Percentiles rank a stretch among this genome's conserved stretches.
These are phyloP conservation scores for Gavia stellata DNA, from an alignment of 2,113 vertebrate species.

Conservation along the genomic window DNA sequence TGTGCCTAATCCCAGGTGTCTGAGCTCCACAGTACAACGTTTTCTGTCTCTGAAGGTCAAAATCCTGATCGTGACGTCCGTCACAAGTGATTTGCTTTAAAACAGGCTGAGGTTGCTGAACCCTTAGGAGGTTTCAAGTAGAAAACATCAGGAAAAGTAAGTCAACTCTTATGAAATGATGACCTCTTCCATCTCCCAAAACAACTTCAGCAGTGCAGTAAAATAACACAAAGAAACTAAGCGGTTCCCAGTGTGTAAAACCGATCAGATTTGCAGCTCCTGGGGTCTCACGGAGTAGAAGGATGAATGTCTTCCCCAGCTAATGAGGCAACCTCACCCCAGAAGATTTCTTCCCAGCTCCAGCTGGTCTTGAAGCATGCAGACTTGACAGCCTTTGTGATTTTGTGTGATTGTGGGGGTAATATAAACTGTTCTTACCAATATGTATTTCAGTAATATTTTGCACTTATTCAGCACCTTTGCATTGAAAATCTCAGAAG, in stretches of 20 bases:
- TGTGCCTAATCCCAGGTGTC: background rate
- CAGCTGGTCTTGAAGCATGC: background rate
- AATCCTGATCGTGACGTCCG: background rate
- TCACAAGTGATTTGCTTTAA: background rate
- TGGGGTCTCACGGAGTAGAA: background rate
- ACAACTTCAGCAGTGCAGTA: background rate
- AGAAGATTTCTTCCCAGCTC: background rate
- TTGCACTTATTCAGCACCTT: background rate
- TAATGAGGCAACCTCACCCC: background rate
- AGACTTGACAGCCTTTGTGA: background rate
- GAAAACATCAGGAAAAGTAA: background rate
- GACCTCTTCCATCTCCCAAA: background rate
- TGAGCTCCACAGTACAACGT: background rate
- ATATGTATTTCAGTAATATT: background rate
- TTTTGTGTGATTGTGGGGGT: background rate
- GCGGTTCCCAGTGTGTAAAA: background rate
- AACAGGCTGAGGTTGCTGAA: background rate
- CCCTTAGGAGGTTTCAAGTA: background rate
- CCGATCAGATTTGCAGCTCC: background rate
- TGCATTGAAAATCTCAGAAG: background rate
- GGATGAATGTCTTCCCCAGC: background rate
- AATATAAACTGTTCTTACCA: background rate
- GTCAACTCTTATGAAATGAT: background rate
- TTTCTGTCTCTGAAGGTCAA: constrained; percentile 17
- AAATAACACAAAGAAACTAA: background rate